A percentile compares a stretch with the other conserved stretches of the same genome.
phyloP scores from a whole-genome alignment of 2,888 invertebrate genomes.

The Epinotia demarniana region DNA sequence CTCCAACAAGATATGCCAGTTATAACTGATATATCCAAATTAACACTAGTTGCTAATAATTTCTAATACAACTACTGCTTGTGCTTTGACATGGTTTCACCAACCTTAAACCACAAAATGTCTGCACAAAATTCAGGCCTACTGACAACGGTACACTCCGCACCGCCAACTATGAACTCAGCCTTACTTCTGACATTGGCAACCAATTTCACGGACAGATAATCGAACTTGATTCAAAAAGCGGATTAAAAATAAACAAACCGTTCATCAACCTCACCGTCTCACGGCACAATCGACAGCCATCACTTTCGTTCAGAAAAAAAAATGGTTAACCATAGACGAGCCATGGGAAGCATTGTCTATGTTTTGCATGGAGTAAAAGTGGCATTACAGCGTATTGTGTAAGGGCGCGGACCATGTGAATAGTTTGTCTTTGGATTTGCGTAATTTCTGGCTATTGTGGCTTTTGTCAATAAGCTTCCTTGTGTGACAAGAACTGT shows the following conservation, averaged over 20 bases:
- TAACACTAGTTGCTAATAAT: no score
- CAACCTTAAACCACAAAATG: no score
- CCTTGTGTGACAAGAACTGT: slow-evolving; percentile 21
- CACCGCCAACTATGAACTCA: not conserved
- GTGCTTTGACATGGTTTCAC: no score
- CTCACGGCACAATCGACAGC: slow-evolving; percentile 37
- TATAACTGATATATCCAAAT: no score
- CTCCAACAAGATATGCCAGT: no score
- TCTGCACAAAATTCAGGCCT: no score
- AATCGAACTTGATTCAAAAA: slow-evolving; percentile 6
- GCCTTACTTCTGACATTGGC: slow-evolving; percentile 25
- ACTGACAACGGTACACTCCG: no score
- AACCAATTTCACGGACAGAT: slow-evolving; percentile 16
- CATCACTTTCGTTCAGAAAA: slow-evolving; percentile 37
- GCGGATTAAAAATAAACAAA: slow-evolving; percentile 31
- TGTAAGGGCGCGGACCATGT: slow-evolving; percentile 42
- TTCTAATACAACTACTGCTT: no score
- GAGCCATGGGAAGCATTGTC: slow-evolving; percentile 44
- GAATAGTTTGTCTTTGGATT: slow-evolving; percentile 38
- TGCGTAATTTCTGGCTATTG: slow-evolving; percentile 45
- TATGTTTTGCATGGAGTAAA: slow-evolving; percentile 46
- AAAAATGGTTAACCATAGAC: slow-evolving; percentile 32
- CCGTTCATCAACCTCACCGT: slow-evolving; percentile 37
- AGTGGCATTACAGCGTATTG: slow-evolving; percentile 45
- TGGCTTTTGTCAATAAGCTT: slow-evolving; percentile 28